phyloP scores from a whole-genome alignment of 1,140 invertebrate genomes.

The Euborellia annulipes region DNA sequence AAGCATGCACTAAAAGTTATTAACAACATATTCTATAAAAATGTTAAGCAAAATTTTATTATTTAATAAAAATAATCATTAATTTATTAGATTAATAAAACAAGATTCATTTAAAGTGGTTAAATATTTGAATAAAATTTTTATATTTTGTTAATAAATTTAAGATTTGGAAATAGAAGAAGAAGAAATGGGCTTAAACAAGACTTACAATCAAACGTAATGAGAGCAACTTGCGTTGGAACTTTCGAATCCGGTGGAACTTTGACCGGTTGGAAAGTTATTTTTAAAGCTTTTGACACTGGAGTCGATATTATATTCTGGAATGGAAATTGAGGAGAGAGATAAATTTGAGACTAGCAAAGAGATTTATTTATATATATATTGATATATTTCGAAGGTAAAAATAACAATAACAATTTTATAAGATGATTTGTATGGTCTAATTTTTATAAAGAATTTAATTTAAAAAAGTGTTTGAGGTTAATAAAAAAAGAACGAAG shows the following conservation, averaged over 20 bases:
- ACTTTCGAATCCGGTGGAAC: slow-evolving; percentile 43
- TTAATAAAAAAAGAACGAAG: too few relatives aligned
- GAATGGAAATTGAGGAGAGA: slow-evolving; percentile 13
- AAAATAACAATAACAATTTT: background rate
- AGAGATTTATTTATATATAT: background rate
- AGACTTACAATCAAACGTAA: slow-evolving; percentile 62
- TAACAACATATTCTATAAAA: too few relatives aligned
- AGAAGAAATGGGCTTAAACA: background rate
- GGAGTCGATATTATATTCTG: slow-evolving; percentile 40
- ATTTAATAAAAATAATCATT: too few relatives aligned
- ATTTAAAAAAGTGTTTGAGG: too few relatives aligned
- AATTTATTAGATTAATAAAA: too few relatives aligned
- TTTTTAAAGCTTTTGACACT: slow-evolving; percentile 39
- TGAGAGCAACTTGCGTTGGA: slow-evolving; percentile 45
- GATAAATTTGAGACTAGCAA: background rate
- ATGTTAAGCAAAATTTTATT: too few relatives aligned
- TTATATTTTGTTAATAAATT: too few relatives aligned
- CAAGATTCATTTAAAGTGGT: too few relatives aligned
- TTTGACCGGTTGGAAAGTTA: slow-evolving; percentile 41
- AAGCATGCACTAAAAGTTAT: too few relatives aligned
- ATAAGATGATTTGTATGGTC: too few relatives aligned
- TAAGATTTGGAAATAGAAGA: background rate
- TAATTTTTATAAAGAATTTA: too few relatives aligned
- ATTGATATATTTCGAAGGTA: background rate
- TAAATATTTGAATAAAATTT: too few relatives aligned